Evolutionary conservation across 35 echinoderm and acorn worm species (phyloP), one percentile per base, ranked within the genome.

Genomic region (Eucidaris tribuloides): DNA sequence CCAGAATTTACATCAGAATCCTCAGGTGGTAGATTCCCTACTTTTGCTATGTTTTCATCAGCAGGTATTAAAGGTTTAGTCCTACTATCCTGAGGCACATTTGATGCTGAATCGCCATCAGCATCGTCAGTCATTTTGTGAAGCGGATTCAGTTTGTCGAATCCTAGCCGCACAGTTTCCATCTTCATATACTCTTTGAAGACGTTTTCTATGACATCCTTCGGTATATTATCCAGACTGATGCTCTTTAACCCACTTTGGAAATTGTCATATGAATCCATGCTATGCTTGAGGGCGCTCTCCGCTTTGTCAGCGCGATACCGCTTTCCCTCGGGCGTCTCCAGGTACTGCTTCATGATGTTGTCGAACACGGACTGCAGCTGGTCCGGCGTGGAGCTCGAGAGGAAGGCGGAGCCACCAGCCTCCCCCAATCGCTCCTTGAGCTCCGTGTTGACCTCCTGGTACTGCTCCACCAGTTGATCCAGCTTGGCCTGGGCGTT

Each of bases 291-390:
- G 13, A 52, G 40, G 30, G 71, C 49, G 20, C 45, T 46, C 3
- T 65, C 70, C 3, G 79, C 79, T 37, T 79, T 85, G 13, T 77
- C 55, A 43, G 43, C 62, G 5, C 79, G 90, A 44, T 81, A 87
- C 20, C 4, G 29, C 57, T 82, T 15, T 4, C 90, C 90, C 5
- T 87, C 82, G 18, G 72, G 63, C 1, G 78, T 88, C 63, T 52
- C 63, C 62, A 83, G 42, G 71, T 87, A 87, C 7, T 83, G 41
- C 30, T 81, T 71, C 42, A 87, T 42, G 11, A 93, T 62, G 11
- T 81, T 78, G 40, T 93, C 84, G 31, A 87, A 83, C 20, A 52
- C 59, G 20, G 65, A 24, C 27, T 93, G 90, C 35, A 93, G 56
- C 13, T 62, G 48, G 35, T 58, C 28, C 43, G 57, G 23, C 18